Base-by-base conservation (phyloP, 2,797 vertebrate genomes). In the Poecilia picta region DNA sequence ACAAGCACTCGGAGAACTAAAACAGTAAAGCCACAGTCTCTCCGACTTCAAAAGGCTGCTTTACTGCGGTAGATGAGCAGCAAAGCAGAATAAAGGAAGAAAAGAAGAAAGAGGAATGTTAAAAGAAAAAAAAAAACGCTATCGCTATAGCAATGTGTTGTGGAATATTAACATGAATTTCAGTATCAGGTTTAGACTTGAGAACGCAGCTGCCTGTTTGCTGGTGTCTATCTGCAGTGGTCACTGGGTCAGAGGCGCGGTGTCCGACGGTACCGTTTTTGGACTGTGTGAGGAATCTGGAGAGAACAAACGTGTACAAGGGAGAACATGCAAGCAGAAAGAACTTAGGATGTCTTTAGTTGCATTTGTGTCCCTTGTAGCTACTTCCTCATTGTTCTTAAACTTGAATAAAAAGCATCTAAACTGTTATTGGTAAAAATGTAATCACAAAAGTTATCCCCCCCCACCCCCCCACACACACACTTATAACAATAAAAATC, bases 1-100 rank as follows among this genome's bases (percentile, higher is more conserved):
- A 90, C 74, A 86, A 91, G 85, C 87, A 85, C 92, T 94, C 91
- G 89, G 89, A 94, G 90, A 90, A 92, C 90, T 91, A 86, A 74
- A 46, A 87, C 89, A 78, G 80, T 74, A 91, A 93, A 91, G 89
- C 90, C 81, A 18, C 82, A 82, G 91, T 81, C 89, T 91, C 81
- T 84, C 88, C 79, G 84, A 92, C 91, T 92, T 94, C 90, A 94
- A 94, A 95, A 83, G 83, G 13, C 85, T 80, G 74, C 86, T 86
- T 89, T 87, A 86, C 89, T 73, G 76, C 75, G 85, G 78, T 59
- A 90, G 90, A 92, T 94, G 90, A 92, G 84, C 92, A 85, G 84
- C 79, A 88, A 80, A 49, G 18, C 53, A 79, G 88, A 90, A 93
- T 87, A 87, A 89, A 90, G 81, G 51, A 86, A 79, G 47, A 84